These are phyloP conservation scores for Bombyx huttoni DNA, from an alignment of 2,888 invertebrate species.

Conservation along the genomic window DNA sequence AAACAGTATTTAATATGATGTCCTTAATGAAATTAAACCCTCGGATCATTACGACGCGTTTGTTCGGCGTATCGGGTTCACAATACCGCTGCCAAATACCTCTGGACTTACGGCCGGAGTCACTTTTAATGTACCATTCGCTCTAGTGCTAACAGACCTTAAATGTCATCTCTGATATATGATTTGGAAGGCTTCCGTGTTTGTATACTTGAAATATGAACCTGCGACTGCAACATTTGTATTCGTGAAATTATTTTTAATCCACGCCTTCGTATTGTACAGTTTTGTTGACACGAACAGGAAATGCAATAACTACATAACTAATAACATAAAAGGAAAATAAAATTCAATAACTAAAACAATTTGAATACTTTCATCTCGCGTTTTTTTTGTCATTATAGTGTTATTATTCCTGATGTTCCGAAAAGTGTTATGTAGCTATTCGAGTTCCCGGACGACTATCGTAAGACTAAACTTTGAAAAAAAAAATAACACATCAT, in stretches of 20 bases:
- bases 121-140: conserved; percentile 57
- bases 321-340: too few species aligned
- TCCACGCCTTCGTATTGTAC: neutral
- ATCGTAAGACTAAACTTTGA: too few species aligned
- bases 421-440: too few species aligned
- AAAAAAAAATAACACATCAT: too few species aligned
- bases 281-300: neutral
- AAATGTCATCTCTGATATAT: conserved; percentile 37
- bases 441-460: too few species aligned
- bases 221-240: neutral
- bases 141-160: conserved; percentile 39
- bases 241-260: neutral
- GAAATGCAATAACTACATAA: too few species aligned
- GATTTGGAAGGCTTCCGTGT: conserved; percentile 23
- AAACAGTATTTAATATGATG: conserved; percentile 8
- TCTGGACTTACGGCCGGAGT: conserved; percentile 45
- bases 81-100: conserved; percentile 64
- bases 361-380: too few species aligned
- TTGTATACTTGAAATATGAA: conserved; percentile 8
- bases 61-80: conserved; percentile 65
- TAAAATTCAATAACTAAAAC: too few species aligned
- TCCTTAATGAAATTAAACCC: conserved; percentile 12
- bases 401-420: too few species aligned
- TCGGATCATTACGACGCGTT: conserved; percentile 51
- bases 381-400: too few species aligned